Conservation (phyloP, 2,888 invertebrate genomes). For the Mythimna impura region DNA sequence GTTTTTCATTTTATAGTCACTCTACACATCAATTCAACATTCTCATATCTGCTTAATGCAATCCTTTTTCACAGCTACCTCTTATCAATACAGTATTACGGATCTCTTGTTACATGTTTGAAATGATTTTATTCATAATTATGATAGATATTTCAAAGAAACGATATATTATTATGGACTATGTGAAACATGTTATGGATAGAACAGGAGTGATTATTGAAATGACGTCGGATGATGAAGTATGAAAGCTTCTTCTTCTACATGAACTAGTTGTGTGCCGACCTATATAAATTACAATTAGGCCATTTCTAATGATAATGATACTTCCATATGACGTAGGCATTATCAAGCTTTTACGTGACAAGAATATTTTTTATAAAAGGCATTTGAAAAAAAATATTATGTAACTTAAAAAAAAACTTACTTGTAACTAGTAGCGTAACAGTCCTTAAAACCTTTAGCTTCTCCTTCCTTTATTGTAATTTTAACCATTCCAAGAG, state of each 20-base stretch:
- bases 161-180: background rate
- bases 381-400: too few species aligned
- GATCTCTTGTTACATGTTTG: too few species aligned
- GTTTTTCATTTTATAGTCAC: too few species aligned
- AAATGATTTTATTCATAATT: too few species aligned
- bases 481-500: constrained; percentile 36
- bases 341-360: too few species aligned
- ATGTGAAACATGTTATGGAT: background rate
- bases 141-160: too few species aligned
- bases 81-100: too few species aligned
- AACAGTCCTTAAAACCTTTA: constrained; percentile 49
- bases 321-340: background rate
- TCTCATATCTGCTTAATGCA: too few species aligned
- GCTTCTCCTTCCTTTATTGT: constrained; percentile 28
- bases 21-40: too few species aligned
- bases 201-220: background rate
- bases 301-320: background rate
- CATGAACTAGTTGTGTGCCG: background rate
- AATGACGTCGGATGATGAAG: background rate
- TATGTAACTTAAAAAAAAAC: background rate
- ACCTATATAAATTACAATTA: too few species aligned
- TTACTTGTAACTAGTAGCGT: constrained; percentile 32
- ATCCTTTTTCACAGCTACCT: too few species aligned
- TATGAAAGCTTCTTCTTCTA: background rate
- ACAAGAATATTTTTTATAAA: too few species aligned